Evolutionary conservation across 2,113 vertebrate genomes (phyloP).

Genomic region (Thryonomys swinderianus): DNA sequence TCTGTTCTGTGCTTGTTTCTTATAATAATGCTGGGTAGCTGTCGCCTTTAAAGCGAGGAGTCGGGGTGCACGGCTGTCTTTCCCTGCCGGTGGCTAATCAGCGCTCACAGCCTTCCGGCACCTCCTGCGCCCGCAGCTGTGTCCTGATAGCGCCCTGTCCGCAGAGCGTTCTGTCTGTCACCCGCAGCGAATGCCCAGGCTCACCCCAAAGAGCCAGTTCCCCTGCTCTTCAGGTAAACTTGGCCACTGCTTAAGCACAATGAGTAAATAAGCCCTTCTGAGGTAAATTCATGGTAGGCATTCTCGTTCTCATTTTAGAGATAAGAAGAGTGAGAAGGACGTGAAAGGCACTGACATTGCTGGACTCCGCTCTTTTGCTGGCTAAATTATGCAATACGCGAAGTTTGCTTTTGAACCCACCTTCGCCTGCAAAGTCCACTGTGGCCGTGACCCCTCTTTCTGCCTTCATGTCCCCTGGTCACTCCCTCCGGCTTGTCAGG

Average conservation of each 20-base stretch:
- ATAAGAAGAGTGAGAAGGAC: background rate
- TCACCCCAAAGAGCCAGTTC: background rate
- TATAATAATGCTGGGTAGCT: background rate
- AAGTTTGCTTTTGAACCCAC: background rate
- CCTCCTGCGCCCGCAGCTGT: too few species aligned
- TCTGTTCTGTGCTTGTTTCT: background rate
- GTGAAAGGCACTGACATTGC: background rate
- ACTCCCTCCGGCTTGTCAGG: background rate
- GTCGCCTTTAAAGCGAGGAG: background rate
- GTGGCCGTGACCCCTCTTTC: background rate
- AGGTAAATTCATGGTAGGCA: background rate
- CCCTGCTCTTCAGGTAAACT: background rate
- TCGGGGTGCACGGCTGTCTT: background rate
- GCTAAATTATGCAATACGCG: background rate
- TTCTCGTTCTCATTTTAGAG: conserved; percentile 1
- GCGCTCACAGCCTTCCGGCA: background rate
- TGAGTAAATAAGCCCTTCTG: background rate
- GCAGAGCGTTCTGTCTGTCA: background rate
- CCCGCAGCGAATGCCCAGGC: background rate
- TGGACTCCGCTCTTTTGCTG: background rate
- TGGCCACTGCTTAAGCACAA: background rate
- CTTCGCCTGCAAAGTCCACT: background rate
- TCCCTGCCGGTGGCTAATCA: background rate
- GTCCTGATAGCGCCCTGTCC: too few species aligned
- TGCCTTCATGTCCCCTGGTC: background rate